A percentile compares a stretch with the other conserved stretches of the same genome.
Evolutionary conservation across 2,113 vertebrate genomes (phyloP).

Genomic region (Sinosuthora webbiana): DNA sequence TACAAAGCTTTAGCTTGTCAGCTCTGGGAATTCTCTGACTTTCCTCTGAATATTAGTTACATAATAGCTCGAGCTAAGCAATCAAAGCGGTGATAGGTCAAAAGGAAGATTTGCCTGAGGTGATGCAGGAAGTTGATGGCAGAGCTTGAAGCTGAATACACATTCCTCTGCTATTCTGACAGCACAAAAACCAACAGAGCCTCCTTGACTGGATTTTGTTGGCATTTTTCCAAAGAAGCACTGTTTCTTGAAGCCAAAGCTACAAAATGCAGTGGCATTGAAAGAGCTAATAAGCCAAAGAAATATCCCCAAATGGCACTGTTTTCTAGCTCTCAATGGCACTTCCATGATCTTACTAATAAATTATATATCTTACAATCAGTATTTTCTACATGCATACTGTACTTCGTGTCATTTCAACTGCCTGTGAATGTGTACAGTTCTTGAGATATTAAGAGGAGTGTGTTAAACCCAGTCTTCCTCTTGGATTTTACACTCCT

Average conservation of each 20-base stretch:
- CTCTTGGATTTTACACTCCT: neutral
- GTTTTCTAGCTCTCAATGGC: neutral
- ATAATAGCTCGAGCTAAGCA: conserved; percentile 57
- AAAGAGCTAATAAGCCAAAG: conserved; percentile 13
- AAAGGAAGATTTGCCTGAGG: conserved; percentile 64
- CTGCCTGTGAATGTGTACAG: neutral
- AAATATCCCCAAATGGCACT: neutral
- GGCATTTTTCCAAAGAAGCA: conserved; percentile 32
- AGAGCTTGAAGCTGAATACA: conserved; percentile 52
- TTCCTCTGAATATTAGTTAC: conserved; percentile 60
- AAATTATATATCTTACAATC: neutral
- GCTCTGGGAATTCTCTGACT: conserved; percentile 34
- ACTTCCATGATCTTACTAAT: neutral
- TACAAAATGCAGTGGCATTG: conserved; percentile 6
- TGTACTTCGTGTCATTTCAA: neutral
- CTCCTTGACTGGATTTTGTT: conserved; percentile 14
- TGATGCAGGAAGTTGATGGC: conserved; percentile 56
- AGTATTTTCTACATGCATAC: neutral
- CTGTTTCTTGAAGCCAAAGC: conserved; percentile 17
- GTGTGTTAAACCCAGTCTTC: neutral
- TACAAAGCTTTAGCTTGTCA: conserved; percentile 55
- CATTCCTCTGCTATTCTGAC: conserved; percentile 21
- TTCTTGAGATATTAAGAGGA: neutral
- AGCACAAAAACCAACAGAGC: conserved; percentile 12
- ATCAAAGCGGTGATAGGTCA: conserved; percentile 60